Percentiles rank a stretch among this genome's conserved stretches.
Evolutionary conservation across 2,113 vertebrate species (phyloP).

Genomic region (Rhinoderma darwinii): DNA sequence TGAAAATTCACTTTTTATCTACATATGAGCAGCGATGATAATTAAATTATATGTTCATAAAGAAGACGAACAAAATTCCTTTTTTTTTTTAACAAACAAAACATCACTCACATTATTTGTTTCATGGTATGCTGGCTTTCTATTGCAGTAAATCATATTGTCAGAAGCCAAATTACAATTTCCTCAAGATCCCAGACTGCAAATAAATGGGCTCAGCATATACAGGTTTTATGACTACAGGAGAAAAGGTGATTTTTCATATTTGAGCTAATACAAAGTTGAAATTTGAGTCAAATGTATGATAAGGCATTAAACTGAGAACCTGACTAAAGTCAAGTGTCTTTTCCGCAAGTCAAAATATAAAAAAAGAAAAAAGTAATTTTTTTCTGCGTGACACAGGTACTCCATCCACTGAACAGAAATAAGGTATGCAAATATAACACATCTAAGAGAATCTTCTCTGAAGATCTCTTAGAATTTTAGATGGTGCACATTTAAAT

Average conservation of each 20-base stretch:
- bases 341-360: neutral
- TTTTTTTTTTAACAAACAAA: conserved; percentile 17
- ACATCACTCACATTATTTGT: conserved; percentile 30
- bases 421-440: conserved; percentile 57
- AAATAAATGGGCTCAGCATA: conserved; percentile 25
- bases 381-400: neutral
- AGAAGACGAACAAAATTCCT: neutral
- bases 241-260: conserved; percentile 19
- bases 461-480: conserved; percentile 62
- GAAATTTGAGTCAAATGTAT: conserved; percentile 21
- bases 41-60: neutral
- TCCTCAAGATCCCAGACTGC: neutral
- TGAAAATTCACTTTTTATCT: neutral
- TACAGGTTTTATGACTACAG: conserved; percentile 34
- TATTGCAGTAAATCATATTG: conserved; percentile 28
- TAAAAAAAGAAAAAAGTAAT: neutral
- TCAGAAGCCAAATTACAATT: conserved; percentile 47
- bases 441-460: conserved; percentile 62
- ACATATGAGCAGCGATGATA: neutral
- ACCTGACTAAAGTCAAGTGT: neutral
- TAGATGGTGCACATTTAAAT: conserved; percentile 63
- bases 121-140: conserved; percentile 4
- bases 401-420: conserved; percentile 50
- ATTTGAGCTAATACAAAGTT: conserved; percentile 28
- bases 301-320: neutral